Evolutionary conservation across 2,113 vertebrate species (phyloP).

Genomic region (Sinocyclocheilus grahami): DNA sequence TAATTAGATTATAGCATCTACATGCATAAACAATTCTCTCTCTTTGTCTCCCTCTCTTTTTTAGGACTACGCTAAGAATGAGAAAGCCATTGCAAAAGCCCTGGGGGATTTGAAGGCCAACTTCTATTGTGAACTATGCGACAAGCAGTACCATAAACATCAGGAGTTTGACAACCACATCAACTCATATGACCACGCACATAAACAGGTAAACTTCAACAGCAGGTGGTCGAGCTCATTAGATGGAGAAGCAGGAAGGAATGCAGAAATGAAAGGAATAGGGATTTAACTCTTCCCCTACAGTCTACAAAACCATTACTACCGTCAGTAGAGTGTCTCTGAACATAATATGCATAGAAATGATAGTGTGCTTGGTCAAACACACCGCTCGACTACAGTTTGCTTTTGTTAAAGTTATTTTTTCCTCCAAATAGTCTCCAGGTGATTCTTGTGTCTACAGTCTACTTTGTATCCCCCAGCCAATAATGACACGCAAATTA

Average conservation of each 20-base stretch:
- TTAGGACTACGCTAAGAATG: slow-evolving; percentile 88
- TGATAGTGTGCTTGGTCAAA: not conserved
- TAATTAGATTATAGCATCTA: not conserved
- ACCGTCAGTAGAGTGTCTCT: not conserved
- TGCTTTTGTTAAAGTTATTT: not conserved
- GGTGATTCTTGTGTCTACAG: not conserved
- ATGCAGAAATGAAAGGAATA: not conserved
- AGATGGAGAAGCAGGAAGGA: slow-evolving; percentile 4
- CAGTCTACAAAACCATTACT: not conserved
- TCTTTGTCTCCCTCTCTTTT: not conserved
- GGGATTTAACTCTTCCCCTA: not conserved
- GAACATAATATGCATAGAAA: not conserved
- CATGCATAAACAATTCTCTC: slow-evolving; percentile 1
- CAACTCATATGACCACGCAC: slow-evolving; percentile 98
- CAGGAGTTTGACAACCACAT: slow-evolving; percentile 99
- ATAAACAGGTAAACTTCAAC: slow-evolving; percentile 90
- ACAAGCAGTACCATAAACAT: slow-evolving; percentile 99
- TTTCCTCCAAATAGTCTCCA: not conserved
- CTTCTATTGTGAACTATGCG: slow-evolving; percentile 98
- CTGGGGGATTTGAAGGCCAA: slow-evolving; percentile 93
- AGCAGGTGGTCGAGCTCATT: not conserved
- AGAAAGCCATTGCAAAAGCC: slow-evolving; percentile 86
- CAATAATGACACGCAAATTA: not conserved
- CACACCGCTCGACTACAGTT: not conserved
- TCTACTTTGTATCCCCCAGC: not conserved